A percentile compares a stretch with the other conserved stretches of the same genome.
Evolutionary conservation across 2,888 invertebrate species (phyloP).

Genomic region (Dynastes maya): DNA sequence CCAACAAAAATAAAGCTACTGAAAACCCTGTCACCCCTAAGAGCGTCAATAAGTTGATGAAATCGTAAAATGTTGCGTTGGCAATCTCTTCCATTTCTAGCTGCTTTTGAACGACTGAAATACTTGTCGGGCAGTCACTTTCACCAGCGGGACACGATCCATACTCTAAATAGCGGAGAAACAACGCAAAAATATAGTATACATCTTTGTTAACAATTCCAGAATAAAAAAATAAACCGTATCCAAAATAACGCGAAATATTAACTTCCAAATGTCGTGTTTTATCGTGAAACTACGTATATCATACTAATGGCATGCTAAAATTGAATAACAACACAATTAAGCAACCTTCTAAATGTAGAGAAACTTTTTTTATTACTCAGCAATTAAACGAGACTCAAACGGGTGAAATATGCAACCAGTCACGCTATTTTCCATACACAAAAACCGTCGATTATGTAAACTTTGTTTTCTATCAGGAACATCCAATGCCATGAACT

Average conservation of each 20-base stretch:
- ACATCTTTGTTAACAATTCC: not conserved
- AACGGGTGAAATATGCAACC: constrained; percentile 18
- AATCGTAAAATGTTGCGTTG: constrained; percentile 28
- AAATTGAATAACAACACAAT: not conserved
- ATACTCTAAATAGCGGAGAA: constrained; percentile 45
- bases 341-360: not conserved
- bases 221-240: not conserved
- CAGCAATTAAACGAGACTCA: constrained; percentile 6
- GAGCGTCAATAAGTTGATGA: constrained; percentile 50
- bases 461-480: constrained; percentile 1
- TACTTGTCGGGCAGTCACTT: constrained; percentile 42
- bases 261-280: not conserved
- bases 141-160: constrained; percentile 46
- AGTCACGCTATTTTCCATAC: constrained; percentile 10
- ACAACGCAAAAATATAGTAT: not conserved
- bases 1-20: constrained; percentile 81
- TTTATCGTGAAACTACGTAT: not conserved
- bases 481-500: not conserved
- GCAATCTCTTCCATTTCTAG: constrained; percentile 38
- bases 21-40: constrained; percentile 78
- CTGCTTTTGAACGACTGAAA: constrained; percentile 42
- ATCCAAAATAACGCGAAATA: not conserved
- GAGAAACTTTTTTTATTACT: constrained; percentile 21
- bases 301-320: not conserved
- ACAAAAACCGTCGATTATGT: not conserved